Evolutionary conservation across 2,113 vertebrate genomes (phyloP).

Genomic region (Nymphicus hollandicus): DNA sequence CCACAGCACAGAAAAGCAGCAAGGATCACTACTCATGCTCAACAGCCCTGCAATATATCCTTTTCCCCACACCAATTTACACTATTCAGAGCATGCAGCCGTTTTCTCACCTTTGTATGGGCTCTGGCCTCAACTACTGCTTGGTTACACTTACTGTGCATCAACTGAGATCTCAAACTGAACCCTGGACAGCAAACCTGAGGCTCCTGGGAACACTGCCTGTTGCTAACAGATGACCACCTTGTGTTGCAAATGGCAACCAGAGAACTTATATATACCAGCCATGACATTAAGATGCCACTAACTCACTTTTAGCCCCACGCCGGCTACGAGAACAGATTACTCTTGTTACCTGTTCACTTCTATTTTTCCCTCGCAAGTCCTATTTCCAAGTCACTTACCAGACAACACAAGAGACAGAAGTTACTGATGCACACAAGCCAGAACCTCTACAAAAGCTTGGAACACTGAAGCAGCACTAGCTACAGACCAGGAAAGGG

Average conservation of each 20-base stretch:
- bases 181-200: background rate
- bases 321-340: background rate
- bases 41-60: background rate
- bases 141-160: background rate
- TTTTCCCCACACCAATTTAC: background rate
- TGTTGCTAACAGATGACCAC: background rate
- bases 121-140: background rate
- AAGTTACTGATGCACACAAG: background rate
- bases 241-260: background rate
- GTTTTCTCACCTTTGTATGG: background rate
- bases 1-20: background rate
- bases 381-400: background rate
- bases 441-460: conserved; percentile 12
- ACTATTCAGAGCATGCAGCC: background rate
- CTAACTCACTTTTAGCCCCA: background rate
- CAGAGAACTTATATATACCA: background rate
- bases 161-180: background rate
- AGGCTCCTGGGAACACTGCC: background rate
- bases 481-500: background rate
- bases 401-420: conserved; percentile 17
- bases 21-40: background rate
- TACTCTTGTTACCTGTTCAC: background rate
- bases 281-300: background rate
- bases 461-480: background rate
- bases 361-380: background rate